phyloP scores from a whole-genome alignment of 1,140 invertebrate species.

The Amphibalanus amphitrite region DNA sequence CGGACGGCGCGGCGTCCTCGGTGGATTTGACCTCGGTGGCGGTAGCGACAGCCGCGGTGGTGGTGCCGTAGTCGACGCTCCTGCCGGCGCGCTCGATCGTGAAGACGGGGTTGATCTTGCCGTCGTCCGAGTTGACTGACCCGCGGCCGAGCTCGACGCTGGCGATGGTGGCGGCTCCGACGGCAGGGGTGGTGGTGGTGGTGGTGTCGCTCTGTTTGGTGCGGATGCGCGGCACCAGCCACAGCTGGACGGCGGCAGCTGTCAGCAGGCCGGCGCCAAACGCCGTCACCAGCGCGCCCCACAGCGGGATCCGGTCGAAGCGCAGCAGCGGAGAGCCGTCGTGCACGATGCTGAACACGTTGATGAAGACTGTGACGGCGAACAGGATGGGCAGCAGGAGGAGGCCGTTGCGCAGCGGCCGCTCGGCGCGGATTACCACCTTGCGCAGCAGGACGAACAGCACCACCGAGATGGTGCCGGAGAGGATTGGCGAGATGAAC shows the following conservation, averaged over 20 bases:
- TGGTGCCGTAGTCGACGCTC: background rate
- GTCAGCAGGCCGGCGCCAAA: conserved; percentile 44
- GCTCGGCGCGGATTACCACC: conserved; percentile 55
- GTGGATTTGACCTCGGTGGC: too few species aligned
- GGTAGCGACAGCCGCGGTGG: too few species aligned
- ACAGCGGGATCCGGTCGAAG: conserved; percentile 72
- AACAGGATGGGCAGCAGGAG: conserved; percentile 78
- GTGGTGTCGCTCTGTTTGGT: background rate
- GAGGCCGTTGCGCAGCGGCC: conserved; percentile 68
- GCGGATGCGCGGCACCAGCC: conserved; percentile 53
- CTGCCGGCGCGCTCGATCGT: background rate
- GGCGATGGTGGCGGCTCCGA: too few species aligned
- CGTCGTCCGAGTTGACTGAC: background rate
- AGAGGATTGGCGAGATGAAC: conserved; percentile 90
- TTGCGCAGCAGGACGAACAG: conserved; percentile 63
- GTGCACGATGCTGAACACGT: conserved; percentile 78
- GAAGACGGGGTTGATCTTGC: background rate
- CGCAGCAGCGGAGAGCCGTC: conserved; percentile 51
- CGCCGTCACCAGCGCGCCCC: conserved; percentile 57
- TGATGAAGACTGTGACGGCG: conserved; percentile 74
- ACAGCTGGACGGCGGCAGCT: conserved; percentile 49
- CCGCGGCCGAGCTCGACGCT: background rate
- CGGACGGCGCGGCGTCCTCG: too few species aligned
- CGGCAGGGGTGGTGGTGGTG: too few species aligned
- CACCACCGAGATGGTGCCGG: conserved; percentile 65